Evolutionary conservation across 2,113 vertebrate species (phyloP).

Genomic region (Solenodon paradoxus): DNA sequence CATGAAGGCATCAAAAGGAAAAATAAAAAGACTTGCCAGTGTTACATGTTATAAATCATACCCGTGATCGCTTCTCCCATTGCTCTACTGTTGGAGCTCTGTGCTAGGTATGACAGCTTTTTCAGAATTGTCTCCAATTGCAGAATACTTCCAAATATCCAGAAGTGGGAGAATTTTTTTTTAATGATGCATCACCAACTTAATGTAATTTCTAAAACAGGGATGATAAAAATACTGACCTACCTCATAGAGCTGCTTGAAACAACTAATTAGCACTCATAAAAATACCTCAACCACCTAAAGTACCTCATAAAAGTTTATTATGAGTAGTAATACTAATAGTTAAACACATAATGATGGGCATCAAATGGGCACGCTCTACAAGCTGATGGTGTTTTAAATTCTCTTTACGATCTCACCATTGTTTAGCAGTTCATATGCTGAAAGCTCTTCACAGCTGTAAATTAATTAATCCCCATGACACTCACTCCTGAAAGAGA

Average conservation of each 20-base stretch:
- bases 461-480: constrained; percentile 73
- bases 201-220: constrained; percentile 68
- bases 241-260: constrained; percentile 58
- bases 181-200: constrained; percentile 64
- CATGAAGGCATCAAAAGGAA: constrained; percentile 12
- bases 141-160: constrained; percentile 50
- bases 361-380: constrained; percentile 56
- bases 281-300: constrained; percentile 75
- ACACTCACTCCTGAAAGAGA: constrained; percentile 66
- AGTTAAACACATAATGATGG: constrained; percentile 75
- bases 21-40: background rate
- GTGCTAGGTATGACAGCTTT: background rate
- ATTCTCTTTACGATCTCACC: constrained; percentile 65
- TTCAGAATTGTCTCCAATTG: background rate
- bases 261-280: constrained; percentile 77
- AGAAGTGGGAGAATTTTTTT: constrained; percentile 45
- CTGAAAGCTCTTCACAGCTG: constrained; percentile 70
- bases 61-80: background rate
- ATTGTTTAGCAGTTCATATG: constrained; percentile 63
- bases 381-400: constrained; percentile 65
- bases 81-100: background rate
- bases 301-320: constrained; percentile 78
- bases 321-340: constrained; percentile 75
- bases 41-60: background rate
- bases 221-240: constrained; percentile 72